These are phyloP conservation scores for Homarus gammarus DNA, from an alignment of 2,888 invertebrate genomes.

Conservation along the genomic window DNA sequence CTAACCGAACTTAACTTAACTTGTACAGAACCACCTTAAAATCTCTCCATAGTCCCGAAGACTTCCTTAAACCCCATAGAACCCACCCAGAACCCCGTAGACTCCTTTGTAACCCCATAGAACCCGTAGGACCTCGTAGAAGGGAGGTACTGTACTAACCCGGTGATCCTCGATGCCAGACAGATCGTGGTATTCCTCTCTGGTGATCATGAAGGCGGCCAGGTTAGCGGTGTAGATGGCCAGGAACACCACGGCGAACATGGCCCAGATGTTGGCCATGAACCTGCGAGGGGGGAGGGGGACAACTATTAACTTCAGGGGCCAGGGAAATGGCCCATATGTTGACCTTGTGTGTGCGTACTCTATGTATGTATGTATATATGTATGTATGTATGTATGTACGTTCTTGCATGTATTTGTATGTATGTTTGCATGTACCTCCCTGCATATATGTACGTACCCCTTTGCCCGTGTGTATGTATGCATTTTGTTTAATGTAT, in stretches of 20 bases:
- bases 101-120: too few relatives aligned
- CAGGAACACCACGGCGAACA: constrained; percentile 98
- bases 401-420: background rate
- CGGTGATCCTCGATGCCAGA: constrained; percentile 90
- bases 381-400: background rate
- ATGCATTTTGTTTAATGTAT: background rate
- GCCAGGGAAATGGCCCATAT: too few relatives aligned
- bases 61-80: too few relatives aligned
- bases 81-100: too few relatives aligned
- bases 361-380: too few relatives aligned
- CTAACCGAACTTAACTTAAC: too few relatives aligned
- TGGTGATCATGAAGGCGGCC: constrained; percentile 99
- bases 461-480: background rate
- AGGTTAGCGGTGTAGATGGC: constrained; percentile 99
- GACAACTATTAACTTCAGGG: too few relatives aligned
- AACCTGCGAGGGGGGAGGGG: constrained; percentile 81
- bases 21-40: too few relatives aligned
- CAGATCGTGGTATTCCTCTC: constrained; percentile 95
- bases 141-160: constrained; percentile 70
- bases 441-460: constrained; percentile 21
- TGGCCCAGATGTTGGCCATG: constrained; percentile 98
- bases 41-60: too few relatives aligned
- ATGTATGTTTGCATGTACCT: constrained; percentile 35
- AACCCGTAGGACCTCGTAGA: too few relatives aligned
- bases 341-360: background rate